Conservation (phyloP, 2,888 invertebrate genomes). For the Vesta saturnalis region DNA sequence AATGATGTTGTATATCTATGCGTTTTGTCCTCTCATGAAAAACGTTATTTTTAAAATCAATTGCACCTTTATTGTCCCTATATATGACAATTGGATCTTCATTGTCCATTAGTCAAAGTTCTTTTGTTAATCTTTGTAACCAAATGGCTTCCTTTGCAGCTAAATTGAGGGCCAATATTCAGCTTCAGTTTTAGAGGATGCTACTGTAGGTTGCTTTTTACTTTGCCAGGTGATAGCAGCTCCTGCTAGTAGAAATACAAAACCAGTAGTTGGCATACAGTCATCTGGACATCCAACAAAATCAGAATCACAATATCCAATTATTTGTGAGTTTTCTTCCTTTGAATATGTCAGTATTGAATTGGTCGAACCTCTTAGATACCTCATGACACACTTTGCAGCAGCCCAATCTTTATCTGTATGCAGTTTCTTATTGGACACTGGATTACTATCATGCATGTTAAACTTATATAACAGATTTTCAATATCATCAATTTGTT, state of each 20-base stretch:
- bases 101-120: slow-evolving; percentile 12
- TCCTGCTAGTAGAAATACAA: slow-evolving; percentile 44
- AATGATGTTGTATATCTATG: not conserved
- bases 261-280: slow-evolving; percentile 57
- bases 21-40: not conserved
- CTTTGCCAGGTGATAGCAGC: slow-evolving; percentile 49
- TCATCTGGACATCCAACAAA: not conserved
- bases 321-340: not conserved
- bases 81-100: slow-evolving; percentile 6
- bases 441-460: slow-evolving; percentile 7
- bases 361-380: slow-evolving; percentile 1
- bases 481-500: not conserved
- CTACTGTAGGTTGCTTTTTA: slow-evolving; percentile 50
- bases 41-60: not conserved
- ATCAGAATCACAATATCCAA: not conserved
- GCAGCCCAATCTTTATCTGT: not conserved
- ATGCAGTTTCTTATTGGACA: not conserved
- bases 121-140: slow-evolving; percentile 22
- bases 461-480: not conserved
- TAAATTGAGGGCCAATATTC: slow-evolving; percentile 49
- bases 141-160: slow-evolving; percentile 44
- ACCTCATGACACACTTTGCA: not conserved
- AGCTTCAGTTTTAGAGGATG: slow-evolving; percentile 49
- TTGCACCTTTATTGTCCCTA: not conserved
- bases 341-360: not conserved